Conservation (phyloP, 2,113 vertebrate genomes). For the Ptychochromis oligacanthus region DNA sequence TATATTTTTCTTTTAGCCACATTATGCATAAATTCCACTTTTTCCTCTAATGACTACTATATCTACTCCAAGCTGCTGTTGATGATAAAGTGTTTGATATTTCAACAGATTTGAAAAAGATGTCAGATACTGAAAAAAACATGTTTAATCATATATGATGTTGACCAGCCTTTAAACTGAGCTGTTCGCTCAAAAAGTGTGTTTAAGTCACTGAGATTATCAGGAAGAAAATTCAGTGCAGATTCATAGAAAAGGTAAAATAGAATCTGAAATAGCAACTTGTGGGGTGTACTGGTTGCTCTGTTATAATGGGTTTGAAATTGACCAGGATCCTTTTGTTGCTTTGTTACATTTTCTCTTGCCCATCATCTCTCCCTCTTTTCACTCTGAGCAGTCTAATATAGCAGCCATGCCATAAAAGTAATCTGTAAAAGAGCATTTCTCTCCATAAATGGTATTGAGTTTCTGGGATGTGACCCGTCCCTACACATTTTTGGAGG, state of each 20-base stretch:
- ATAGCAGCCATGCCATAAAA: slow-evolving; percentile 14
- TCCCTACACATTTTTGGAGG: neutral
- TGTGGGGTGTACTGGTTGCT: neutral
- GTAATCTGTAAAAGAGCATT: slow-evolving; percentile 23
- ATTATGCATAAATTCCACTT: neutral
- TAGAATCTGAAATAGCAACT: slow-evolving; percentile 3
- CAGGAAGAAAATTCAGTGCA: neutral
- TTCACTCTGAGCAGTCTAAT: slow-evolving; percentile 9
- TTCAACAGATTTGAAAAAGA: neutral
- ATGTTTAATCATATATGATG: slow-evolving; percentile 1
- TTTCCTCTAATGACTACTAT: neutral
- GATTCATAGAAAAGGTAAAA: slow-evolving; percentile 18
- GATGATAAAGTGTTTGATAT: slow-evolving; percentile 1
- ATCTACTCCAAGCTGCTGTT: neutral
- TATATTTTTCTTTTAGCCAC: neutral
- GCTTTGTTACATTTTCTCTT: slow-evolving; percentile 11
- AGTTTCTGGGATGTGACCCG: neutral
- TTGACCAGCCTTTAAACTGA: neutral
- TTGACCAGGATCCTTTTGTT: slow-evolving; percentile 35
- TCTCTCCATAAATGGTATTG: neutral
- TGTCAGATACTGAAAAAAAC: neutral
- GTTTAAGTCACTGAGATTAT: slow-evolving; percentile 1
- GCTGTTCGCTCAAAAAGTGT: neutral
- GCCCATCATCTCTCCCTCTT: neutral
- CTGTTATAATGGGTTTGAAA: slow-evolving; percentile 11